These are phyloP conservation scores for Harpalus rubripes DNA, from an alignment of 2,888 invertebrate genomes.

Conservation along the genomic window DNA sequence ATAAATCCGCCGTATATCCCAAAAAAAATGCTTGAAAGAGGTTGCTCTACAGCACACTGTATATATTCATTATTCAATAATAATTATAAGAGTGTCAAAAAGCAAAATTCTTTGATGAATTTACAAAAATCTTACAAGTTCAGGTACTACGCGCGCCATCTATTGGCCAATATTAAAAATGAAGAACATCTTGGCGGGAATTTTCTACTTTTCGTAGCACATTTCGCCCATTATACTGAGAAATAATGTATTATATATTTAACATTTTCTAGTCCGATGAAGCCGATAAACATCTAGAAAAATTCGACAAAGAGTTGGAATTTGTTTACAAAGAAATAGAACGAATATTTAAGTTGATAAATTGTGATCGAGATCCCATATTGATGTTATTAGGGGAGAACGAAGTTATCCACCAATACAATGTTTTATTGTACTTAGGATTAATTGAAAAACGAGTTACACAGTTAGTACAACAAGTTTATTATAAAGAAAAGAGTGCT, in stretches of 20 bases:
- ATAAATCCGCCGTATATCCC: too few species aligned
- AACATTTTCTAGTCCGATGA: slow-evolving; percentile 71
- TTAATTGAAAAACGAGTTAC: slow-evolving; percentile 88
- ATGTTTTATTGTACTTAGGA: slow-evolving; percentile 89
- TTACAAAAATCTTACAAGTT: too few species aligned
- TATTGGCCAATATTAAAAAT: too few species aligned
- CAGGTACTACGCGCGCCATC: too few species aligned
- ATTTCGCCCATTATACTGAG: too few species aligned
- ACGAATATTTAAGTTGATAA: slow-evolving; percentile 81
- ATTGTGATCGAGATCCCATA: slow-evolving; percentile 87
- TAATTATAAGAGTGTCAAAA: too few species aligned
- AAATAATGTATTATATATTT: slow-evolving; percentile 56
- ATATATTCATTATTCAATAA: too few species aligned
- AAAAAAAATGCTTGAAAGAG: too few species aligned
- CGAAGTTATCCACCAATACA: slow-evolving; percentile 85
- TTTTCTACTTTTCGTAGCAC: too few species aligned
- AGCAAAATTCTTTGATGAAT: too few species aligned
- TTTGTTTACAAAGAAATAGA: slow-evolving; percentile 79
- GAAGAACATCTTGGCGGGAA: too few species aligned
- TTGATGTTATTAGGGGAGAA: slow-evolving; percentile 85
- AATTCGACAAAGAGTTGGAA: slow-evolving; percentile 73
- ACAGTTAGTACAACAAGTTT: slow-evolving; percentile 82
- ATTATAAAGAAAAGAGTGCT: slow-evolving; percentile 72
- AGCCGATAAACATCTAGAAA: slow-evolving; percentile 71
- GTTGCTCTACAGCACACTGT: too few species aligned